Evolutionary conservation across 2,888 invertebrate genomes (phyloP), one percentile per base, ranked within the genome.

Genomic region (Anagyrus pseudococci): DNA sequence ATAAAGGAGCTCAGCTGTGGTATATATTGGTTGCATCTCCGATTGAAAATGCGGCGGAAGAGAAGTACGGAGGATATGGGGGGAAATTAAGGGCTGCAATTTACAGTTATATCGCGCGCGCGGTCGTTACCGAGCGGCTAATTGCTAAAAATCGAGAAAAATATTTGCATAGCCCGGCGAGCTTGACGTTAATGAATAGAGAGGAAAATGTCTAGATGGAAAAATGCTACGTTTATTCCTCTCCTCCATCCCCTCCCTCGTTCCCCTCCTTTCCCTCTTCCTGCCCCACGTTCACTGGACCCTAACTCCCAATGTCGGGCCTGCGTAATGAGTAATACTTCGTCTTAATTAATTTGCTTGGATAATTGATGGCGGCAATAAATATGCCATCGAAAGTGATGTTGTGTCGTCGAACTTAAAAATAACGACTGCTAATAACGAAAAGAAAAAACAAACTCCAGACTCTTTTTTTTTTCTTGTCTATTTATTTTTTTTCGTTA

Each of bases 111-210:
- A n/a, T n/a, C n/a, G n/a, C n/a, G n/a, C n/a, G n/a, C n/a, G n/a
- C n/a, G n/a, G n/a, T n/a, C n/a, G n/a, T n/a, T n/a, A n/a, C n/a
- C n/a, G n/a, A n/a, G 22, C 22, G 29, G 17, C 49, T 54, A 60
- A 60, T 48, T 60, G 60, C 54, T 54, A 54, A 55, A 60, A 60
- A 60, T 48, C 48, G 10, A 48, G 48, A 10, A 15, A 7, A 50
- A 52, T 46, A 50, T 56, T 62, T 46, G 46, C 61, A 62, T 55
- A 43, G 22, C 3, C 23, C 37, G 25, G 29, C 37, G 52, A 59
- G 10, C 52, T 25, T 33, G 58, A 54, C 41, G 47, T 54, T 54
- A 54, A 54, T 48, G 23, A 41, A 54, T 48, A 15, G 23, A 44
- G 22, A 41, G 22, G 29, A 40, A 53, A 52, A 53, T 41, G 53